These are phyloP conservation scores for Catamblyrhynchus diadema DNA, from an alignment of 2,797 vertebrate genomes.

Conservation along the genomic window DNA sequence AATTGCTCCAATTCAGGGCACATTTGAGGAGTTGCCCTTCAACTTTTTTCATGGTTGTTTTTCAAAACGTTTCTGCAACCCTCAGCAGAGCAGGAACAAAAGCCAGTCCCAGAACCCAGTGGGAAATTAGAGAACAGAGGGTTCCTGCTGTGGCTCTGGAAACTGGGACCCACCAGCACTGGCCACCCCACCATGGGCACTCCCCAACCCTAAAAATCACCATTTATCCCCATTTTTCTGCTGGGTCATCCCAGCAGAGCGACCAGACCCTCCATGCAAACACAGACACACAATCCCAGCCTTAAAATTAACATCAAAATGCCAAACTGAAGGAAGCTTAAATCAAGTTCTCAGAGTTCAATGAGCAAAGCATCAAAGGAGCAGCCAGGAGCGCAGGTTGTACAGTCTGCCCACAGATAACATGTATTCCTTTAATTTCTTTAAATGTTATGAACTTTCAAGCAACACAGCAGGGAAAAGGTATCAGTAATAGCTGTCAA, in stretches of 20 bases:
- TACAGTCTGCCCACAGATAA: neutral
- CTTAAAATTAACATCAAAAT: neutral
- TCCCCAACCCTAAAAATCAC: neutral
- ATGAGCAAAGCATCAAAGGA: neutral
- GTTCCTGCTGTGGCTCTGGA: neutral
- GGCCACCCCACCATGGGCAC: neutral
- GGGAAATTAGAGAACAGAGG: neutral
- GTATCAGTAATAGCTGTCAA: neutral
- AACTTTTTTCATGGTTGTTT: neutral
- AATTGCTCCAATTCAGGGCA: neutral
- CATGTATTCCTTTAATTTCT: neutral
- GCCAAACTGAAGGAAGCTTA: neutral
- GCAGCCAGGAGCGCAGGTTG: neutral
- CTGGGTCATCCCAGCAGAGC: neutral
- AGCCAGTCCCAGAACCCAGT: fast-evolving
- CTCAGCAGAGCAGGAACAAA: neutral
- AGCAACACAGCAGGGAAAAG: neutral
- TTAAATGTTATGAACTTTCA: conserved; percentile 26
- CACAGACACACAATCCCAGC: neutral
- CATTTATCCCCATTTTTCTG: neutral
- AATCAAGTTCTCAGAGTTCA: neutral
- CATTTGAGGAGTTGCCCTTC: neutral
- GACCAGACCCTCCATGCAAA: fast-evolving
- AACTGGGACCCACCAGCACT: neutral
- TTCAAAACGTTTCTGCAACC: neutral